Conservation (phyloP, 2,797 vertebrate species). For the Typhlichthys subterraneus region DNA sequence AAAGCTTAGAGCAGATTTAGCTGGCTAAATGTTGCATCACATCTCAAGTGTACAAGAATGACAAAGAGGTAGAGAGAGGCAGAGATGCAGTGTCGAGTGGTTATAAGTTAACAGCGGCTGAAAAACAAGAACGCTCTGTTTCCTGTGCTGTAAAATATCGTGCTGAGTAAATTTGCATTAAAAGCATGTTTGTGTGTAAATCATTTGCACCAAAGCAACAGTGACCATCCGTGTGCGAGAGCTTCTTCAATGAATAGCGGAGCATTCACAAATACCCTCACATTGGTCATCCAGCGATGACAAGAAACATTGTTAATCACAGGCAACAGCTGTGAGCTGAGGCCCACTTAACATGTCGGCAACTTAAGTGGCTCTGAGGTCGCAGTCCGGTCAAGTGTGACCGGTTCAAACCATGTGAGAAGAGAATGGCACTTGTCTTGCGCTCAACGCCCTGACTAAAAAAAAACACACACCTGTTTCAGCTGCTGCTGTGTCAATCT, state of each 20-base stretch:
- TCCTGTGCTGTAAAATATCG: slow-evolving; percentile 68
- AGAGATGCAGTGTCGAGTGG: slow-evolving; percentile 25
- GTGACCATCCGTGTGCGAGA: slow-evolving; percentile 48
- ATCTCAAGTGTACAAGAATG: slow-evolving; percentile 31
- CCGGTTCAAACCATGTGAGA: slow-evolving; percentile 58
- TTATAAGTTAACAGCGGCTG: slow-evolving; percentile 71
- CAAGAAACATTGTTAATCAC: slow-evolving; percentile 25
- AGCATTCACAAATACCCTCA: slow-evolving; percentile 45
- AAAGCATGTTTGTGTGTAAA: slow-evolving; percentile 44
- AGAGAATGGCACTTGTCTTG: slow-evolving; percentile 58
- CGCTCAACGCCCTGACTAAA: slow-evolving; percentile 21
- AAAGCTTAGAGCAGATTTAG: slow-evolving; percentile 45
- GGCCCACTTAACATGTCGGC: too few relatives aligned
- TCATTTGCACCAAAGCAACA: slow-evolving; percentile 24
- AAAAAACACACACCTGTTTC: slow-evolving; percentile 69
- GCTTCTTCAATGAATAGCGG: slow-evolving; percentile 37
- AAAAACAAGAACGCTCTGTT: slow-evolving; percentile 84
- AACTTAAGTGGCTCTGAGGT: slow-evolving; percentile 27
- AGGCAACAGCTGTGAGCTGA: too few relatives aligned
- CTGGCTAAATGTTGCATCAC: slow-evolving; percentile 49
- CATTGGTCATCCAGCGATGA: slow-evolving; percentile 36
- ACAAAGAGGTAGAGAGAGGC: slow-evolving; percentile 23
- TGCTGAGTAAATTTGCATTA: slow-evolving; percentile 46
- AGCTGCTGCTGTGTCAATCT: slow-evolving; percentile 53
- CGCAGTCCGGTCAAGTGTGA: slow-evolving; percentile 65